Percentiles rank a stretch among this genome's conserved stretches.
These are phyloP conservation scores for Agrilus planipennis DNA, from an alignment of 1,140 invertebrate genomes.

Conservation along the genomic window DNA sequence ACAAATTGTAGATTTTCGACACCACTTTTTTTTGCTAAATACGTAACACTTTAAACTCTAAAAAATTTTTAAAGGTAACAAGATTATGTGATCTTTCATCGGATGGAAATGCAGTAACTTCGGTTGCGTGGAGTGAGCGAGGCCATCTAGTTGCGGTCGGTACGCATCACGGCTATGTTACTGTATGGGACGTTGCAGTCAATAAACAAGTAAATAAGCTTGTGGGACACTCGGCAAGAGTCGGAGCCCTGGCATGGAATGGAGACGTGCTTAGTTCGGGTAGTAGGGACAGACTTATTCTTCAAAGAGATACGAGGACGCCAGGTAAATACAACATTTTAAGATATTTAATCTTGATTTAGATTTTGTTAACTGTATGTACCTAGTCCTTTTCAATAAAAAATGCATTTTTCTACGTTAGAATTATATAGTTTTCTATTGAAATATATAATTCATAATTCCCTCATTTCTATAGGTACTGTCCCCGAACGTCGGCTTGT, in stretches of 20 bases:
- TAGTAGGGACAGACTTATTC: conserved; percentile 85
- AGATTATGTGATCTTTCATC: conserved; percentile 88
- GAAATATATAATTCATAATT: no score
- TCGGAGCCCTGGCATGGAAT: conserved; percentile 96
- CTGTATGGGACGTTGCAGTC: conserved; percentile 95
- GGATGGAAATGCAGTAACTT: conserved; percentile 92
- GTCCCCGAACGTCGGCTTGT: conserved; percentile 67
- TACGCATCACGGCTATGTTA: conserved; percentile 92
- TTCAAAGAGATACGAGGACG: conserved; percentile 88
- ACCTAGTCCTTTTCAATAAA: no score
- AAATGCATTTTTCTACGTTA: no score
- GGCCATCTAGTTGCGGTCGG: conserved; percentile 95
- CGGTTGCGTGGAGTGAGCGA: conserved; percentile 97
- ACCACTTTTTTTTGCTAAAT: no score
- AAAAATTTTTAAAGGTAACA: conserved; percentile 52
- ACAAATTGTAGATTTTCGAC: no score
- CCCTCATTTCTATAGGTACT: conserved; percentile 34
- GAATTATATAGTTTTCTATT: conserved; percentile 1
- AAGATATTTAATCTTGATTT: no score
- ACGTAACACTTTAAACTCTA: no score
- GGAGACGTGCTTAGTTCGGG: conserved; percentile 94
- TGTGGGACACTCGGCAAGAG: conserved; percentile 82
- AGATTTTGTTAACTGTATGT: no score
- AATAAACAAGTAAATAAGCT: conserved; percentile 89
- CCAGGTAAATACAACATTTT: conserved; percentile 53